Evolutionary conservation across 2,888 invertebrate genomes (phyloP).

Genomic region (Spatulosminthurus flaviceps): DNA sequence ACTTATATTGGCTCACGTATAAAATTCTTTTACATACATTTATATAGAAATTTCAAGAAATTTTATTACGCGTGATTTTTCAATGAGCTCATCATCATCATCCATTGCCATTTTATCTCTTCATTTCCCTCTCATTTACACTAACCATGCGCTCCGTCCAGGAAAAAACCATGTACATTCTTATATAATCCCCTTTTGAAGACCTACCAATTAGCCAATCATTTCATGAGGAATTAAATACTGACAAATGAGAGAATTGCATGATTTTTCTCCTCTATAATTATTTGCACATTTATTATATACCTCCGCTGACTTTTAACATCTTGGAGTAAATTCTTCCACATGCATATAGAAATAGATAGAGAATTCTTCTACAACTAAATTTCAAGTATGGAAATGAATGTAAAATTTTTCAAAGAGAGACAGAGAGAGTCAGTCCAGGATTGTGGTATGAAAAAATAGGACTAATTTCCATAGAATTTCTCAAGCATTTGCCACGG

Average conservation of each 20-base stretch:
- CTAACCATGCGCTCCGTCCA: background rate
- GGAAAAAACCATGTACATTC: too few relatives aligned
- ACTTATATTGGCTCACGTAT: too few relatives aligned
- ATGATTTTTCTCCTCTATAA: background rate
- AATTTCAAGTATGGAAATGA: too few relatives aligned
- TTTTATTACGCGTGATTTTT: background rate
- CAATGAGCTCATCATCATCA: background rate
- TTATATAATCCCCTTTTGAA: background rate
- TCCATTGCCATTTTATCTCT: constrained; percentile 4
- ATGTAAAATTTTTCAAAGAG: too few relatives aligned
- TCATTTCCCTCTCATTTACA: background rate
- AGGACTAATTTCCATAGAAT: background rate
- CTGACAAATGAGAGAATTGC: constrained; percentile 8
- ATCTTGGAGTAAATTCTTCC: too few relatives aligned
- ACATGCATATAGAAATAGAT: too few relatives aligned
- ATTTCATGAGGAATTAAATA: background rate
- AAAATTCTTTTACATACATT: too few relatives aligned
- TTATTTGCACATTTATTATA: background rate
- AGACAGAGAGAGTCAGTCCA: too few relatives aligned
- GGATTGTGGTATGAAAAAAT: background rate
- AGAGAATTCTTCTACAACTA: too few relatives aligned
- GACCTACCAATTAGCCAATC: constrained; percentile 21
- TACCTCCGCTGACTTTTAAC: too few relatives aligned
- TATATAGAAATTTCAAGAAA: too few relatives aligned
- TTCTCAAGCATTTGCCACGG: background rate